phyloP scores from a whole-genome alignment of 2,113 vertebrate species.

The Lichenostomus cassidix region DNA sequence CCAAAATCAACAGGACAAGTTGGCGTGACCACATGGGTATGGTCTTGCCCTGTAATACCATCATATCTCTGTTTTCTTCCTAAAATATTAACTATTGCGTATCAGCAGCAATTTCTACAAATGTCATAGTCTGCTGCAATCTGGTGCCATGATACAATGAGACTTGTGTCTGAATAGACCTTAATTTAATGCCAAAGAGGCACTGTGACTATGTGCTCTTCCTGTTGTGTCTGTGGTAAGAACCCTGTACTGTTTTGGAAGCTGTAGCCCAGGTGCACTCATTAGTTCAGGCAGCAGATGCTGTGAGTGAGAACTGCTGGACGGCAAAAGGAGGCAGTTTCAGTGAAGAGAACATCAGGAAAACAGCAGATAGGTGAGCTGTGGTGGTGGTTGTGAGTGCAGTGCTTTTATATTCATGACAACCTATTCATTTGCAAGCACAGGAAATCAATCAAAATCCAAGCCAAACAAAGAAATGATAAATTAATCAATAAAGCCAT shows the following conservation, averaged over 20 bases:
- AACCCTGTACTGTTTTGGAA: background rate
- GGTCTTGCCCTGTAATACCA: background rate
- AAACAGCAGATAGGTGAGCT: background rate
- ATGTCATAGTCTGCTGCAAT: background rate
- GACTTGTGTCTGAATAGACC: background rate
- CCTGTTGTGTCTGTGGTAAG: background rate
- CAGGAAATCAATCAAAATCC: conserved; percentile 50
- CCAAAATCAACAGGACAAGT: background rate
- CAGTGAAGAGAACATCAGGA: background rate
- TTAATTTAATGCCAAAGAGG: background rate
- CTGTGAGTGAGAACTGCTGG: background rate
- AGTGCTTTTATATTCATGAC: background rate
- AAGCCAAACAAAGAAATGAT: conserved; percentile 42
- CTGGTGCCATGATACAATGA: background rate
- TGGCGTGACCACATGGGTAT: background rate
- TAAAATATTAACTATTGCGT: background rate
- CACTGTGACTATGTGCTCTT: background rate
- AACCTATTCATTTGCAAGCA: conserved; percentile 9
- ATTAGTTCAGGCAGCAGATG: background rate
- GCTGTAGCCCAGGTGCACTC: background rate
- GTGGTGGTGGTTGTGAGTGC: background rate
- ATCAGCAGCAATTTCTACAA: background rate
- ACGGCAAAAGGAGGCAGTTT: background rate
- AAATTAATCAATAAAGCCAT: conserved; percentile 52
- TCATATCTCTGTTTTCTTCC: background rate